Evolutionary conservation across 2,888 invertebrate species (phyloP).

Genomic region (Hipparchia sbordonii): DNA sequence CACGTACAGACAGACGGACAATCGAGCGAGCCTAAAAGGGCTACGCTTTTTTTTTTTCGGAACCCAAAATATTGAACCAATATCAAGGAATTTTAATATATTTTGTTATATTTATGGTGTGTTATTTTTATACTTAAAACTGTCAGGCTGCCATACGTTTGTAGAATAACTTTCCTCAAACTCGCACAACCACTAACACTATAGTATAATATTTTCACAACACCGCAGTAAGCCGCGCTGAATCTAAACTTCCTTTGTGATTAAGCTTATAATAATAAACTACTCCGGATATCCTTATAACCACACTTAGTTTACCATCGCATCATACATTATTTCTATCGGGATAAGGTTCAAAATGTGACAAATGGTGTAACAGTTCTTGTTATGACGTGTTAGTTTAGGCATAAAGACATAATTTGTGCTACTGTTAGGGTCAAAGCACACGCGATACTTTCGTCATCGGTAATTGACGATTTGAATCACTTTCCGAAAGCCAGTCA

Average conservation of each 20-base stretch:
- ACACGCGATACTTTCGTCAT: neutral
- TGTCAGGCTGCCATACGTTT: no score
- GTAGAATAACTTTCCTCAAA: neutral
- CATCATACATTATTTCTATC: slow-evolving; percentile 25
- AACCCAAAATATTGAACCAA: no score
- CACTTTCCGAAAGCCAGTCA: no score
- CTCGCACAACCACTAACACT: neutral
- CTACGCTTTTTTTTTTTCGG: no score
- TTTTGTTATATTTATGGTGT: no score
- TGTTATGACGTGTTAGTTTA: slow-evolving; percentile 53
- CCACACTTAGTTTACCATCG: slow-evolving; percentile 18
- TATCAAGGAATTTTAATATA: no score
- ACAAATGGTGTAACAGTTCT: slow-evolving; percentile 15
- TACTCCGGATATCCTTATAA: slow-evolving; percentile 48
- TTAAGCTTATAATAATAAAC: slow-evolving; percentile 61
- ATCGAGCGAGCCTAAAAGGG: no score
- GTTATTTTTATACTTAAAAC: no score
- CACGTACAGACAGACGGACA: no score
- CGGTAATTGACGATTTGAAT: neutral
- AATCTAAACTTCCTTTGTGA: slow-evolving; percentile 53
- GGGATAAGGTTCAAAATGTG: slow-evolving; percentile 34
- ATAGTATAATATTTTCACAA: slow-evolving; percentile 1
- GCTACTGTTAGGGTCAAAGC: slow-evolving; percentile 48
- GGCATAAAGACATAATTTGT: slow-evolving; percentile 58
- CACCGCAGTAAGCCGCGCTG: slow-evolving; percentile 8